Base-by-base conservation (phyloP, 2,113 vertebrate genomes). In the Neolamprologus ventralis region DNA sequence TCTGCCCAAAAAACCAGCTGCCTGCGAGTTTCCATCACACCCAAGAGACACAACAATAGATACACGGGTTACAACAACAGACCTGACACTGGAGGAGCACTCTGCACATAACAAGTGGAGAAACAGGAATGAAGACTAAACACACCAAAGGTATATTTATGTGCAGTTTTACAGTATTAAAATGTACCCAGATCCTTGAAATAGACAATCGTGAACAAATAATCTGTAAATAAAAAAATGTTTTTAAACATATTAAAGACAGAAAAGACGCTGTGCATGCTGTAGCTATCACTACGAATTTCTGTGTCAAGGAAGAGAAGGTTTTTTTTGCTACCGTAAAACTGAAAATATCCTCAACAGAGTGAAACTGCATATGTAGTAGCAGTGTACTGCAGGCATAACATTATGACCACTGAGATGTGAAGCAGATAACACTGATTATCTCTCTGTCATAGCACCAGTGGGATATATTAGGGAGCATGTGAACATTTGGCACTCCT, bases 11-110 rank as follows among this genome's bases (percentile, higher is more conserved):
- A 78, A 91, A 85, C 37, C 47, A 54, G 47, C 47, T 68, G 78
- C 40, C 7, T n/a, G 23, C 19, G 51, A 84, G 88, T 71, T 85
- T 90, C 80, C 82, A 88, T 82, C 57, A 84, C 81, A 84, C 87
- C 73, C 89, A 58, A 53, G 81, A 95, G 94, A 94, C 92, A 90
- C 81, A 94, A 92, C 92, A 94, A 68, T 16, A 91, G 92, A 92
- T 85, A 88, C n/a, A 85, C 68, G 45, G 23, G 78, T 81, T 80
- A 53, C 23, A 83, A 85, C 87, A 92, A 92, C 83, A 88, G 81
- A 55, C 63, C 47, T 55, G 86, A 88, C 81, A 57, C 68, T 19
- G 33, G 55, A 87, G 82, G 42, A 92, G 23, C 81, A 83, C 55
- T 53, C 2, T 73, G 79, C 75, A 83, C 75, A 88, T 63, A 80